phyloP scores from a whole-genome alignment of 2,113 vertebrate genomes.

The Excalfactoria chinensis region DNA sequence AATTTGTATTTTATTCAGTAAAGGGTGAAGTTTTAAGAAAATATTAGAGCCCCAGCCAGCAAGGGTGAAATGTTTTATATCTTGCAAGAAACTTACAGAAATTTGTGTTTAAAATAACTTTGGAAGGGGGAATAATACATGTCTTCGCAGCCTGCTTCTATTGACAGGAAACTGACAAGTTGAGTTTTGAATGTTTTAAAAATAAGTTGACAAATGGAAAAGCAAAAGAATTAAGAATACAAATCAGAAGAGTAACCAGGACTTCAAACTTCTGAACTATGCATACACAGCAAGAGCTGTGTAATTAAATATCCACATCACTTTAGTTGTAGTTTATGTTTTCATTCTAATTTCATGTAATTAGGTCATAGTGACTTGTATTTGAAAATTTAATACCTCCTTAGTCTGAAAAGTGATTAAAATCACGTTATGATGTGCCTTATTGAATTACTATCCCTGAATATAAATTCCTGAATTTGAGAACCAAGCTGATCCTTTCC shows the following conservation, averaged over 20 bases:
- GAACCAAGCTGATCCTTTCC: not conserved
- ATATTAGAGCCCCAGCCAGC: not conserved
- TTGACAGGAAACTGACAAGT: not conserved
- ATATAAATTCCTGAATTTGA: not conserved
- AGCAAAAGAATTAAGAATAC: not conserved
- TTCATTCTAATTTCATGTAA: not conserved
- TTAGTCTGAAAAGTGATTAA: not conserved
- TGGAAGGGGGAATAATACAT: not conserved
- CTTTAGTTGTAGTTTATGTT: not conserved
- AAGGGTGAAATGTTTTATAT: not conserved
- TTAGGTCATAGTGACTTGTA: not conserved
- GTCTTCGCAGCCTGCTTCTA: not conserved
- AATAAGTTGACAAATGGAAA: not conserved
- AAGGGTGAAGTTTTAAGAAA: not conserved
- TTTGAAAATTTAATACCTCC: not conserved
- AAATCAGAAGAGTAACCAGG: not conserved
- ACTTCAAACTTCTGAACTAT: not conserved
- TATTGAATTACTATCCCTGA: not conserved
- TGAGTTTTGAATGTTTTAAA: not conserved
- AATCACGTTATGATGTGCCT: not conserved
- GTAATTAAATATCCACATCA: not conserved
- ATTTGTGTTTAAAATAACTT: not conserved
- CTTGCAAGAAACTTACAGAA: not conserved
- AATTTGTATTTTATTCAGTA: slow-evolving; percentile 12
- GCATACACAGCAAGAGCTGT: not conserved